Percentiles rank a stretch among this genome's conserved stretches.
Conservation (phyloP, 1,140 invertebrate species). For the Heliconius hermathena region DNA sequence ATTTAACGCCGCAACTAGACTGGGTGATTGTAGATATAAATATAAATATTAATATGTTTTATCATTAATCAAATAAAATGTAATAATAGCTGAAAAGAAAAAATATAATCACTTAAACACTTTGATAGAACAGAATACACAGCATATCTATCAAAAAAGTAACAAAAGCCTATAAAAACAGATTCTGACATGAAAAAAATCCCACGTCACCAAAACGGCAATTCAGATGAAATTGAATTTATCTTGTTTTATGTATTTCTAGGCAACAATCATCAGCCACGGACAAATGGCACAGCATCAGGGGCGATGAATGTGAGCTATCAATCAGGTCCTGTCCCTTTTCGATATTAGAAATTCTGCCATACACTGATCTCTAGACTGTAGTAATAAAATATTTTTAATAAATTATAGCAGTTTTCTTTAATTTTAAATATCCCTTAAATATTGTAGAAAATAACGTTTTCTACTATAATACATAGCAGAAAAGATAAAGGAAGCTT, state of each 20-base stretch:
- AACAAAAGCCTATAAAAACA: neutral
- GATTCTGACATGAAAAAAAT: neutral
- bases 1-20: too few species aligned
- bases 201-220: slow-evolving; percentile 1
- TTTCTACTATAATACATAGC: too few species aligned
- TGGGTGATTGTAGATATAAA: too few species aligned
- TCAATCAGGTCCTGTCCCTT: slow-evolving; percentile 60
- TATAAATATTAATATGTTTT: too few species aligned
- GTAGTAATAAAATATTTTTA: slow-evolving; percentile 20
- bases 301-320: slow-evolving; percentile 51
- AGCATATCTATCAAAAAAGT: too few species aligned
- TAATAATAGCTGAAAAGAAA: too few species aligned
- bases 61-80: too few species aligned
- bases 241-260: slow-evolving; percentile 29
- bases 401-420: neutral
- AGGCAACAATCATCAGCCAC: slow-evolving; percentile 58
- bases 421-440: neutral
- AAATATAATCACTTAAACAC: too few species aligned
- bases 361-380: slow-evolving; percentile 60
- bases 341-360: slow-evolving; percentile 61
- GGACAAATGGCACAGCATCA: slow-evolving; percentile 62
- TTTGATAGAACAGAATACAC: too few species aligned
- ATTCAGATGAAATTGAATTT: slow-evolving; percentile 7
- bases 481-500: too few species aligned
- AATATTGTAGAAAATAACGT: neutral